These are phyloP conservation scores for Bovichtus diacanthus DNA, from an alignment of 2,797 vertebrate species.

Conservation along the genomic window DNA sequence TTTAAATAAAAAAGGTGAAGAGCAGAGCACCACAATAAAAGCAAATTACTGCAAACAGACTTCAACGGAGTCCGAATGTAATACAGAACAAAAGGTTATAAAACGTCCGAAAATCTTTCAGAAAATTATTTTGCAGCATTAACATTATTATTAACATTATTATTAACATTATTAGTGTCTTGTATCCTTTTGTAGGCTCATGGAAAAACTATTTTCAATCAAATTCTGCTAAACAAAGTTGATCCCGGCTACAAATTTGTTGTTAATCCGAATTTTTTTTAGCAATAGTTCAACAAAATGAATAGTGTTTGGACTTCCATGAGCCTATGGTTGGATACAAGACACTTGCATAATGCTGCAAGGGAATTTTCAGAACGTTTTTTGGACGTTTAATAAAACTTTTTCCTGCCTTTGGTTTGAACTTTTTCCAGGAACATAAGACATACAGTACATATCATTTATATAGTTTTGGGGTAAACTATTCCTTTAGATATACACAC, in stretches of 20 bases:
- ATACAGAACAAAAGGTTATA: not conserved
- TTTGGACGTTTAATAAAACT: too few relatives aligned
- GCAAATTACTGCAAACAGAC: not conserved
- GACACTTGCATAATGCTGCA: not conserved
- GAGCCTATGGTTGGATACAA: not conserved
- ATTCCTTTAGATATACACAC: not conserved
- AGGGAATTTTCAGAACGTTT: not conserved
- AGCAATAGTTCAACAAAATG: not conserved
- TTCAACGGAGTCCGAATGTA: not conserved
- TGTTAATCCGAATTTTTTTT: too few relatives aligned
- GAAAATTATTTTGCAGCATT: too few relatives aligned
- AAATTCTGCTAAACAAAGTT: too few relatives aligned
- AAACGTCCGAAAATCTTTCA: not conserved
- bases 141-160: too few relatives aligned
- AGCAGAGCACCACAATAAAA: not conserved
- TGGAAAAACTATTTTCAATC: too few relatives aligned
- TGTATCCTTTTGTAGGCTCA: not conserved
- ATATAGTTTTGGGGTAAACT: not conserved
- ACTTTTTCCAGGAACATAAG: too few relatives aligned
- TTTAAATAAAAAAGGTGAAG: too few relatives aligned
- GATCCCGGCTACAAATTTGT: too few relatives aligned
- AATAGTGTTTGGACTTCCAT: not conserved
- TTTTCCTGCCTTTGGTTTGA: too few relatives aligned
- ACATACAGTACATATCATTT: too few relatives aligned
- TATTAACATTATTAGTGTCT: too few relatives aligned